Percentiles rank a stretch among this genome's conserved stretches.
Conservation (phyloP, 2,888 invertebrate genomes). For the Adelognathus sp. region DNA sequence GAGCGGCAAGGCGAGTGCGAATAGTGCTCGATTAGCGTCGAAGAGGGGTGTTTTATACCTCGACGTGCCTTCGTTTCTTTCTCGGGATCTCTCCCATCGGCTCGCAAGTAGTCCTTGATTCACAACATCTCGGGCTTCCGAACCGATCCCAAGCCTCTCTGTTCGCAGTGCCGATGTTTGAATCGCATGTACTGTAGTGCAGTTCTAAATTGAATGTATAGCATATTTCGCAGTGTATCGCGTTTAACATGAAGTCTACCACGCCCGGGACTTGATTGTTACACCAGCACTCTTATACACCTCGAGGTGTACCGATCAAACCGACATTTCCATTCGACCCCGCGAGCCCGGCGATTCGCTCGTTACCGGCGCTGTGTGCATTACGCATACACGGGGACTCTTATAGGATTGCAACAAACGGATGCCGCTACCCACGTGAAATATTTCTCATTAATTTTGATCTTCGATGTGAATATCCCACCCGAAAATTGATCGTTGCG, state of each 20-base stretch:
- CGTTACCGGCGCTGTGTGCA: not conserved
- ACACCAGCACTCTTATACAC: constrained; percentile 2
- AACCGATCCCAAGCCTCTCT: constrained; percentile 45
- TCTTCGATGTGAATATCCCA: too few relatives aligned
- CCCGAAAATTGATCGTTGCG: not conserved
- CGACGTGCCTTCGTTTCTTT: constrained; percentile 57
- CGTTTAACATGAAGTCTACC: constrained; percentile 26
- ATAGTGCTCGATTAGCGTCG: constrained; percentile 65
- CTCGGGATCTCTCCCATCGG: constrained; percentile 67
- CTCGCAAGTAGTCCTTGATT: constrained; percentile 71
- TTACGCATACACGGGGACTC: constrained; percentile 13
- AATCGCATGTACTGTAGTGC: constrained; percentile 27
- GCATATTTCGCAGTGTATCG: not conserved
- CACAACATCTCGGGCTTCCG: constrained; percentile 36
- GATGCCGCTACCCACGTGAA: not conserved
- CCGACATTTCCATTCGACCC: constrained; percentile 27
- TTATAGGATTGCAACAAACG: too few relatives aligned
- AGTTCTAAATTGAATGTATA: not conserved
- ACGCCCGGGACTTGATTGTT: constrained; percentile 49
- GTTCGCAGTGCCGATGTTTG: constrained; percentile 15
- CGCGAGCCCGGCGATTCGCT: not conserved
- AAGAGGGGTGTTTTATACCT: constrained; percentile 76
- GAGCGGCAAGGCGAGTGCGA: constrained; percentile 62
- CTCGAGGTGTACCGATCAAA: not conserved
- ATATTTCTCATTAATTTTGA: too few relatives aligned